phyloP scores from a whole-genome alignment of 2,113 vertebrate genomes.

The Bettongia penicillata region DNA sequence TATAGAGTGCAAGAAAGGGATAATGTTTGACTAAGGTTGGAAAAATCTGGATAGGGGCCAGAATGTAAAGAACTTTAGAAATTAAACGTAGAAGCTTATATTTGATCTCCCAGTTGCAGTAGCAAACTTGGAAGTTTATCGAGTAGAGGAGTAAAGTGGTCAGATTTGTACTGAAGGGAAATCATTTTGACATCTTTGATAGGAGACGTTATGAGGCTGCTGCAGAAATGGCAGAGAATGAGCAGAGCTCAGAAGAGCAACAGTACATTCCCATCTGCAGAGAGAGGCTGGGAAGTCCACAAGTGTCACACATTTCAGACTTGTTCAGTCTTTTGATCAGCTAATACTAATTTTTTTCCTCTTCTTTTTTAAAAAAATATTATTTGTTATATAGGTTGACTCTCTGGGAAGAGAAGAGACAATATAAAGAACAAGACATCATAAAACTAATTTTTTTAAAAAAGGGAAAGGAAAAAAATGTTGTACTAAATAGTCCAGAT shows the following conservation, averaged over 20 bases:
- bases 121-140: background rate
- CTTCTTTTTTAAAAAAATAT: background rate
- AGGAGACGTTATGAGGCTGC: background rate
- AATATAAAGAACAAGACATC: background rate
- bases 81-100: background rate
- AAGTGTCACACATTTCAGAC: background rate
- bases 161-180: background rate
- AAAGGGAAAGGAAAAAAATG: background rate
- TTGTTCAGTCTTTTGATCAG: background rate
- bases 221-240: background rate
- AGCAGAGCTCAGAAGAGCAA: background rate
- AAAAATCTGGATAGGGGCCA: no score
- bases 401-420: background rate
- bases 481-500: background rate
- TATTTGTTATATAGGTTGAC: background rate
- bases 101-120: background rate
- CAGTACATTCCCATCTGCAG: background rate
- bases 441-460: background rate
- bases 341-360: background rate
- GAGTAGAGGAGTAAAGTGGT: background rate
- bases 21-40: background rate
- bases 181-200: background rate
- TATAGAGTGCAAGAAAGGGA: background rate
- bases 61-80: background rate
- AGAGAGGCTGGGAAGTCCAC: background rate